These are phyloP conservation scores for Drosophila leonis DNA, from an alignment of 2,888 invertebrate genomes.

Conservation along the genomic window DNA sequence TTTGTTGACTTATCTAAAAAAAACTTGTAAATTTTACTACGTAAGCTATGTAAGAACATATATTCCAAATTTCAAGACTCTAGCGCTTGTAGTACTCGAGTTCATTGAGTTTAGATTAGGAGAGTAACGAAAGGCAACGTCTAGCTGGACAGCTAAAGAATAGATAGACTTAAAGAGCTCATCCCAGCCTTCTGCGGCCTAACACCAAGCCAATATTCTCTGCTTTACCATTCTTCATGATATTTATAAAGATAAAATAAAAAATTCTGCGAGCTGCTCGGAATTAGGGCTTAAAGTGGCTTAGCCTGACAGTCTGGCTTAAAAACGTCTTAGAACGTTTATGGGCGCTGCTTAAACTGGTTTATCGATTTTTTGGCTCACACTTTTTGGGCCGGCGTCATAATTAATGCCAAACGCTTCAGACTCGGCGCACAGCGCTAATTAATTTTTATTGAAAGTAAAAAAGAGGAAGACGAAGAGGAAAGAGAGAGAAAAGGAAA, in stretches of 20 bases:
- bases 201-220: not conserved
- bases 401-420: slow-evolving; percentile 67
- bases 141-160: not conserved
- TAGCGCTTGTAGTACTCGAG: not conserved
- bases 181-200: not conserved
- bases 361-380: slow-evolving; percentile 50
- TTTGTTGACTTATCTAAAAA: not conserved
- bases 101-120: not conserved
- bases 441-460: slow-evolving; percentile 75
- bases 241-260: not conserved
- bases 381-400: slow-evolving; percentile 41
- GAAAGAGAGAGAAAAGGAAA: not conserved
- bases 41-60: not conserved
- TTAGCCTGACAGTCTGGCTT: slow-evolving; percentile 6
- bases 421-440: slow-evolving; percentile 49
- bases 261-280: not conserved
- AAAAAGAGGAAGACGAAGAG: slow-evolving; percentile 9
- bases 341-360: slow-evolving; percentile 31
- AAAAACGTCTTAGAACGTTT: slow-evolving; percentile 52
- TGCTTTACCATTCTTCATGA: not conserved
- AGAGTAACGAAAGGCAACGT: rapidly evolving
- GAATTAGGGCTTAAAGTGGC: not conserved
- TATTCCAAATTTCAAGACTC: not conserved
- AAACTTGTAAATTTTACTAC: not conserved
- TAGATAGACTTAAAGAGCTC: too few relatives aligned